phyloP scores from a whole-genome alignment of 2,797 vertebrate species.

The Sebastes oblongus region DNA sequence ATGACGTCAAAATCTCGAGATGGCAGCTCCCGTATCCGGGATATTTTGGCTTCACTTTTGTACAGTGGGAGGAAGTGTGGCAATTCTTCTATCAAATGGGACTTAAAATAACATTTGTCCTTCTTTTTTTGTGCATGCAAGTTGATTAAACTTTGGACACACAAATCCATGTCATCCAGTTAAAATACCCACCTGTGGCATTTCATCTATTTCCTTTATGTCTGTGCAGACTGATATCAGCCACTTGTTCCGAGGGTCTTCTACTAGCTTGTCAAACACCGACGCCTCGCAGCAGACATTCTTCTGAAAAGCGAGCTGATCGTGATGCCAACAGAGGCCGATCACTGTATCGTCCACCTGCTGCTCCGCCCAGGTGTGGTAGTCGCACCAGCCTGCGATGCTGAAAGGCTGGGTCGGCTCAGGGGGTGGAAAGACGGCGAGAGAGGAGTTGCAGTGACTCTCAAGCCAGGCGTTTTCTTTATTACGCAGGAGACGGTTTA shows the following conservation, averaged over 20 bases:
- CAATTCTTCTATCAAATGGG: neutral
- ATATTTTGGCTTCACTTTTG: too few species aligned
- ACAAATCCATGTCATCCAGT: neutral
- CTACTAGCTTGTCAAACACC: conserved; percentile 69
- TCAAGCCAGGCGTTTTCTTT: conserved; percentile 67
- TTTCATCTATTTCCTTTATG: conserved; percentile 40
- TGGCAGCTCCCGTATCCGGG: too few species aligned
- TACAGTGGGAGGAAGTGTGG: too few species aligned
- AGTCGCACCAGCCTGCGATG: conserved; percentile 76
- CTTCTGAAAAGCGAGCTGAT: conserved; percentile 72
- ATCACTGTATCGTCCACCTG: conserved; percentile 78
- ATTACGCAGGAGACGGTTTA: conserved; percentile 63
- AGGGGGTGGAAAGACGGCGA: neutral
- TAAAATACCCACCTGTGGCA: conserved; percentile 62
- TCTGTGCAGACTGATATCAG: conserved; percentile 69
- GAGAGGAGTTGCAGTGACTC: conserved; percentile 62
- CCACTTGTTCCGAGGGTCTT: conserved; percentile 78
- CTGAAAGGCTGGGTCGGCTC: conserved; percentile 14
- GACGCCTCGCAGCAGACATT: conserved; percentile 78
- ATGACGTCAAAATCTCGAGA: too few species aligned
- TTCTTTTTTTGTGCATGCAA: neutral
- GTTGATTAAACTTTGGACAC: neutral
- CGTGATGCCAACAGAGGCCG: conserved; percentile 79
- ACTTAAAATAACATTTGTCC: neutral
- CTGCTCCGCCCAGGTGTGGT: conserved; percentile 67